phyloP scores from a whole-genome alignment of 2,888 invertebrate genomes.

The Lasioglossum villosulum region DNA sequence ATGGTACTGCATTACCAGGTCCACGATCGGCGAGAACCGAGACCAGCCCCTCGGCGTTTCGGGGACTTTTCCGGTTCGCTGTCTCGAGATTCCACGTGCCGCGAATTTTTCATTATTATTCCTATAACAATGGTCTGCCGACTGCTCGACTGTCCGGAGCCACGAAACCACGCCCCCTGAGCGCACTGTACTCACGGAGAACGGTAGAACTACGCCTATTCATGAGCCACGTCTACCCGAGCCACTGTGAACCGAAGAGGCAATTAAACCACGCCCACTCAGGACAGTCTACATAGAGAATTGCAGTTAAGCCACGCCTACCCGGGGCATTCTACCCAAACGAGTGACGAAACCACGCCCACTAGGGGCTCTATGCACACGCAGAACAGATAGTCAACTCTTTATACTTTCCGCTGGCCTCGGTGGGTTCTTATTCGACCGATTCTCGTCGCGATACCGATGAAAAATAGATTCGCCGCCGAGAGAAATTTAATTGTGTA shows the following conservation, averaged over 20 bases:
- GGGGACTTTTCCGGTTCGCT: not conserved
- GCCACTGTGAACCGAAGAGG: not conserved
- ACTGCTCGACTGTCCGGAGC: not conserved
- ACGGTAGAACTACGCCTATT: not conserved
- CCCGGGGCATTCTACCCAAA: not conserved
- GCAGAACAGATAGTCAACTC: not conserved
- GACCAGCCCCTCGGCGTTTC: not conserved
- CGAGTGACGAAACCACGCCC: not conserved
- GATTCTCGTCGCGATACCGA: not conserved
- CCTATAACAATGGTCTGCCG: not conserved
- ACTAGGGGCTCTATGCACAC: not conserved
- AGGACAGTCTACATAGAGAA: not conserved
- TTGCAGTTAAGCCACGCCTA: not conserved
- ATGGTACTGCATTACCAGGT: not conserved
- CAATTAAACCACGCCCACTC: not conserved
- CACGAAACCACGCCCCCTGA: not conserved
- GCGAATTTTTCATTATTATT: not conserved
- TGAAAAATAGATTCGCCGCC: constrained; percentile 42
- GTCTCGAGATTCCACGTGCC: not conserved
- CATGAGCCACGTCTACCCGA: not conserved
- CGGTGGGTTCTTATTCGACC: not conserved
- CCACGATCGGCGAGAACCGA: not conserved
- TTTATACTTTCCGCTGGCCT: not conserved
- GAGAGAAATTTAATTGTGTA: constrained; percentile 63
- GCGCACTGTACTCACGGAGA: not conserved